A percentile compares a stretch with the other conserved stretches of the same genome.
Evolutionary conservation across 2,888 invertebrate species (phyloP).

Genomic region (Aphidoletes aphidimyza): DNA sequence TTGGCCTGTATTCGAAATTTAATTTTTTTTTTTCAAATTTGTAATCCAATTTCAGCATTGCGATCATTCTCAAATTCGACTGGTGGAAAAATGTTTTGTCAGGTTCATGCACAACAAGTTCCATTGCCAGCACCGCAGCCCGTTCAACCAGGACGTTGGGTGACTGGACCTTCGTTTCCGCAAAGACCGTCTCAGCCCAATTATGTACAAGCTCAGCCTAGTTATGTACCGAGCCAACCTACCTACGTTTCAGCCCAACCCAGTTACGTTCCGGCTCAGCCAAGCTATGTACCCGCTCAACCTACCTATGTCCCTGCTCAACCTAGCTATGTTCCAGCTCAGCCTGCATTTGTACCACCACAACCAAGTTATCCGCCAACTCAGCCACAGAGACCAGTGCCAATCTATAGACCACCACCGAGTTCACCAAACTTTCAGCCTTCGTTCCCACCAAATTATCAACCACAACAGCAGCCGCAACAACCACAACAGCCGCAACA

Average conservation of each 20-base stretch:
- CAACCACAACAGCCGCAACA: too few species aligned
- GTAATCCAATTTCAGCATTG: neutral
- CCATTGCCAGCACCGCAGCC: neutral
- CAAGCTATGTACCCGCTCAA: too few species aligned
- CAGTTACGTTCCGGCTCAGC: neutral
- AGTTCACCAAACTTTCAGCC: too few species aligned
- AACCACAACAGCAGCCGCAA: neutral
- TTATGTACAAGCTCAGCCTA: neutral
- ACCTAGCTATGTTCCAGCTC: too few species aligned
- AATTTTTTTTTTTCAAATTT: neutral
- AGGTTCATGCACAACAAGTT: neutral
- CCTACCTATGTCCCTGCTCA: too few species aligned
- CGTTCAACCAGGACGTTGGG: neutral
- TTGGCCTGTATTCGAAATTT: too few species aligned
- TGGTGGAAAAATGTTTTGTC: slow-evolving; percentile 35
- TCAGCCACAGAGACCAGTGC: too few species aligned
- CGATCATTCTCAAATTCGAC: neutral
- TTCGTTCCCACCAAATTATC: neutral
- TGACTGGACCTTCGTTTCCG: neutral
- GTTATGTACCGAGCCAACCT: neutral
- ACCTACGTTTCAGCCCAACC: neutral
- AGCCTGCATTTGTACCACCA: too few species aligned
- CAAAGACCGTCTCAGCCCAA: too few species aligned
- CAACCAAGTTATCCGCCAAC: too few species aligned
- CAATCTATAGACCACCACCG: too few species aligned